A percentile compares a stretch with the other conserved stretches of the same genome.
Conservation (phyloP, 2,113 vertebrate genomes). For the Lepidothrix coronata region DNA sequence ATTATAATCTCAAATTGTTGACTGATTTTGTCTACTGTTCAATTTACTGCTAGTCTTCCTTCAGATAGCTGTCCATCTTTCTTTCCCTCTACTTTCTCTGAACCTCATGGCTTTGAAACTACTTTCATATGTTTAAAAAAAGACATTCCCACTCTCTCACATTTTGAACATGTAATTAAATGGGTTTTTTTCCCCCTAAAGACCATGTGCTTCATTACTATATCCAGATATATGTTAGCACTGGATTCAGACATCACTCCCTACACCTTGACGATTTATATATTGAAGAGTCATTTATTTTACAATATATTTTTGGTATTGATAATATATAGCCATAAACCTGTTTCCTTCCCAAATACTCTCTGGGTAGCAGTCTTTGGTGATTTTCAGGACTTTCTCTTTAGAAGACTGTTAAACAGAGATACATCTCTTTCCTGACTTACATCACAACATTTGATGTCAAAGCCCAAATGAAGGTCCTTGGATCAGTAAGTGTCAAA, state of each 20-base stretch:
- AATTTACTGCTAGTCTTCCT: not conserved
- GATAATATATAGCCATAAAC: not conserved
- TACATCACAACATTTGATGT: not conserved
- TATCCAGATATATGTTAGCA: not conserved
- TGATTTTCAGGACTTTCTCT: not conserved
- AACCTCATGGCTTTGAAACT: not conserved
- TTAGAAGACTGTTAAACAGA: not conserved
- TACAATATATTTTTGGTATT: not conserved
- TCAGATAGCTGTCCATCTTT: not conserved
- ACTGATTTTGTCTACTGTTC: not conserved
- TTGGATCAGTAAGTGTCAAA: not conserved
- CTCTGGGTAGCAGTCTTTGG: not conserved
- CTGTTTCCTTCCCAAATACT: not conserved
- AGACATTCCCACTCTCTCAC: not conserved
- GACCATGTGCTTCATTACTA: not conserved
- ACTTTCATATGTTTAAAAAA: not conserved
- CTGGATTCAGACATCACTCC: not conserved
- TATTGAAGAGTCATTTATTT: not conserved
- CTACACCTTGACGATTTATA: not conserved
- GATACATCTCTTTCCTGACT: not conserved
- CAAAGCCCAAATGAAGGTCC: not conserved
- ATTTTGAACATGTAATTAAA: not conserved
- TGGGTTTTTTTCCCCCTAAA: rapidly evolving
- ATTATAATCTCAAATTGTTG: not conserved
- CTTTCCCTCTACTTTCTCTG: no score